Percentiles rank a stretch among this genome's conserved stretches.
phyloP scores from a whole-genome alignment of 2,113 vertebrate species.

The Orientallactaga bullata region DNA sequence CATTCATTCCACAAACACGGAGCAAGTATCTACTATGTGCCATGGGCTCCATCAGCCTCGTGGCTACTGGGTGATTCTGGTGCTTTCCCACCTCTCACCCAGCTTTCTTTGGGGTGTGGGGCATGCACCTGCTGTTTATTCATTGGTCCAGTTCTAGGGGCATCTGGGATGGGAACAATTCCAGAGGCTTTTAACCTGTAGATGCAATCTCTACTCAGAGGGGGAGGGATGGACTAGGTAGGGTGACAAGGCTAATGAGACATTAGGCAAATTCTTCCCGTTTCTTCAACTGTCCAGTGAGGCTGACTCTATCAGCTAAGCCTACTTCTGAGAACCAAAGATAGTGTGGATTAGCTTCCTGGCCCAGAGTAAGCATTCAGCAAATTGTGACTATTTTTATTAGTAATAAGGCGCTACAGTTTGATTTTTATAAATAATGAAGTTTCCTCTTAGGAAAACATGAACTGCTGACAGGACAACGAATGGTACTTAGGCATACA shows the following conservation, averaged over 20 bases:
- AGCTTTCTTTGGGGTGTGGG: not conserved
- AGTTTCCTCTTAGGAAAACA: not conserved
- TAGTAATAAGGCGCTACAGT: not conserved
- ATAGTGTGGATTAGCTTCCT: not conserved
- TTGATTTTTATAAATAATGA: not conserved
- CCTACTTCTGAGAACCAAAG: not conserved
- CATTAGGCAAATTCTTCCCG: not conserved
- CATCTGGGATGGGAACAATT: not conserved
- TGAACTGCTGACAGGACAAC: not conserved
- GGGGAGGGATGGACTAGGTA: not conserved
- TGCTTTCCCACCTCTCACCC: not conserved
- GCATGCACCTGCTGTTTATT: not conserved
- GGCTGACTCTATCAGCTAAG: not conserved
- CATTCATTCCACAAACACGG: not conserved
- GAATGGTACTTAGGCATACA: not conserved
- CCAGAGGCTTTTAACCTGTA: not conserved
- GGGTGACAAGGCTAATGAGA: fast-evolving
- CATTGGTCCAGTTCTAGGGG: not conserved
- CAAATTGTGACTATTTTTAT: not conserved
- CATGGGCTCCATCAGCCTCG: not conserved
- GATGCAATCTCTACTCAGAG: not conserved
- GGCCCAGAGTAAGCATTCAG: not conserved
- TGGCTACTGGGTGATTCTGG: not conserved
- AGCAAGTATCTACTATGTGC: not conserved
- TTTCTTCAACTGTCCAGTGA: not conserved